Base-by-base conservation (phyloP, 2,888 invertebrate species). In the Pasiphila rectangulata region DNA sequence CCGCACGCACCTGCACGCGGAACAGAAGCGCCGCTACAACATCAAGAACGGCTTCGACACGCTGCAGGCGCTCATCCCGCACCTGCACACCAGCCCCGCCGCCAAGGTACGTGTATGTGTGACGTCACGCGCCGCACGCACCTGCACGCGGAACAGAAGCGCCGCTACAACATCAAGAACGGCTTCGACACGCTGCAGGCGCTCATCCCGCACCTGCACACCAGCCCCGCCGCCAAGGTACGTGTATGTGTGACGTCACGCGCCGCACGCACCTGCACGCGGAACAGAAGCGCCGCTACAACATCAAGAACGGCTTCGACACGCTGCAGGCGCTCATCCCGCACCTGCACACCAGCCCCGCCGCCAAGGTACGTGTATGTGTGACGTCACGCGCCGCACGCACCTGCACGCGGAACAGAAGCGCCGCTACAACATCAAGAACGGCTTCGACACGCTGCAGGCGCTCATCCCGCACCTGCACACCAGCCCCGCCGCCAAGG, bases 21-120 rank as follows among this genome's bases (percentile, higher is more conserved):
- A 98, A 74, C 98, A 98, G 85, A 98, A 98, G 79, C 91, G 98
- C 21, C 91, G 98, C 41, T 97, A 95, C 78, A 98, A 98, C 79
- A 98, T 98, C 67, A 98, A 98, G 83, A 96, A 95, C 77, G 98
- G 98, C 24, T 98, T 98, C 82, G 98, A 98, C 82, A 94, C 95
- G 81, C 90, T 98, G 56, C 96, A 98, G 79, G 93, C 94, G 51
- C 91, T 98, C 49, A 97, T 98, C 72, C 98, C 98, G 16, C 95
- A 97, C 61, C 90, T 98, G 46, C 94, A 93, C 79, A 94, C 95
- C 69, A 98, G 96, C 84, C 95, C 97, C 13, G 95, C 94, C 75
- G 93, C 96, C 3, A 98, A 98, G 91, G 94, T 94, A 30, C 5
- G 2, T 6, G 19, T 10, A 10, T 24, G 10, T 4, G 1, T 24